Base-by-base conservation (phyloP, 2,797 vertebrate genomes). In the Karalla daura region DNA sequence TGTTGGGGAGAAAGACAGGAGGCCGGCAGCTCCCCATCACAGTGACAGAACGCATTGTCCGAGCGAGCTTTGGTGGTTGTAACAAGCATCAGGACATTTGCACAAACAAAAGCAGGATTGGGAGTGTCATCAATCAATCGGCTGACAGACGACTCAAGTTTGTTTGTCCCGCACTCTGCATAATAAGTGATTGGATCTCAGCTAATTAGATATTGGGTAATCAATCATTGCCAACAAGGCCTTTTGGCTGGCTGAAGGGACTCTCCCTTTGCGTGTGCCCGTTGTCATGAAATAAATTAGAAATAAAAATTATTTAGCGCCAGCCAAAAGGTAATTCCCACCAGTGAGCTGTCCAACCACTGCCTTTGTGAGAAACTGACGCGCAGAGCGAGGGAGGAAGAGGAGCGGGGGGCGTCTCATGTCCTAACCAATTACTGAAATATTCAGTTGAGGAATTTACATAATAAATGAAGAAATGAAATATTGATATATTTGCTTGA, bases 131-230 rank as follows among this genome's bases (percentile, higher is more conserved):
- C 97, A 96, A 99, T 99, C 98, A 99, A 92, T 0, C 50, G 45
- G 56, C 90, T 96, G 98, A 98, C 97, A 98, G 96, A 91, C 88
- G 94, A 95, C 97, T 97, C 95, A 94, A 95, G 96, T 98, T 96
- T 98, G 97, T 98, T 98, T 98, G 96, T 97, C 95, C 95, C 96
- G 15, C 78, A 95, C 95, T 97, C 95, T 98, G 97, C 98, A 98
- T 98, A 98, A 97, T 98, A 98, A 98, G 96, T 95, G 97, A 97
- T 98, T 95, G 95, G 95, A 99, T 99, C 96, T 95, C 94, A 95
- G 97, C 98, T 99, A 99, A 99, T 99, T 98, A 99, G 97, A 97
- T 98, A 98, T 97, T 96, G 95, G 96, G 96, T 98, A 94, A 99
- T 99, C 97, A 98, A 98, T 99, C 97, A 98, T 97, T 97, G 97